Conservation (phyloP, 2,113 vertebrate genomes). For the Macrotus californicus region DNA sequence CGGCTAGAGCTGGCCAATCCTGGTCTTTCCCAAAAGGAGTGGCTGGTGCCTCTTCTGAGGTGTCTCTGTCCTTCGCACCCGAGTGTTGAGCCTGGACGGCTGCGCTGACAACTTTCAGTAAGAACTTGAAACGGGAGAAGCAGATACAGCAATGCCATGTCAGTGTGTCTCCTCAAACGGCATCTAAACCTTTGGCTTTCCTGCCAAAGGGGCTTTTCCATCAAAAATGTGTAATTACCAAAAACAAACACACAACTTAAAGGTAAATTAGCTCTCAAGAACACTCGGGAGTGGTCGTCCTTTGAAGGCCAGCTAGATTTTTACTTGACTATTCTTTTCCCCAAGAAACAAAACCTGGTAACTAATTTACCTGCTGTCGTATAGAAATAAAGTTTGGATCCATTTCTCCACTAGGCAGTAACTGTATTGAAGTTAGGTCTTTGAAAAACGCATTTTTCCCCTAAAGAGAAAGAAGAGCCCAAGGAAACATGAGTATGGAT, state of each 20-base stretch:
- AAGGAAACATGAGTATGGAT: background rate
- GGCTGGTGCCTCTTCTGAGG: constrained; percentile 52
- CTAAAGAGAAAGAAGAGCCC: constrained; percentile 74
- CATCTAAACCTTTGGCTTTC: background rate
- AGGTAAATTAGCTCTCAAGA: background rate
- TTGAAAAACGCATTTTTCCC: constrained; percentile 98
- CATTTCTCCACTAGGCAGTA: constrained; percentile 94
- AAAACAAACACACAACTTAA: background rate
- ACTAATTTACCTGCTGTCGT: constrained; percentile 88
- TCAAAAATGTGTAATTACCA: background rate
- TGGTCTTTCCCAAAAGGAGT: constrained; percentile 77
- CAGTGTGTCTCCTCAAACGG: background rate
- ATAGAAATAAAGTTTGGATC: constrained; percentile 87
- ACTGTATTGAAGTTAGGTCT: constrained; percentile 94
- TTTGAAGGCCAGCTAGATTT: background rate
- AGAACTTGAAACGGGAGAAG: constrained; percentile 82
- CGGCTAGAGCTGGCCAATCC: constrained; percentile 89
- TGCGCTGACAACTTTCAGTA: constrained; percentile 87
- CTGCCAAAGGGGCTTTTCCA: background rate
- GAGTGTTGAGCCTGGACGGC: constrained; percentile 84
- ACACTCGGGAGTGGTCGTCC: no score
- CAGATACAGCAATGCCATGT: background rate
- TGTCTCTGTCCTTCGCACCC: constrained; percentile 59
- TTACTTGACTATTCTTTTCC: background rate
- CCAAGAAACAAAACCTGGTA: background rate